These are phyloP conservation scores for Balanococcus diminutus DNA, from an alignment of 2,888 invertebrate species.

Conservation along the genomic window DNA sequence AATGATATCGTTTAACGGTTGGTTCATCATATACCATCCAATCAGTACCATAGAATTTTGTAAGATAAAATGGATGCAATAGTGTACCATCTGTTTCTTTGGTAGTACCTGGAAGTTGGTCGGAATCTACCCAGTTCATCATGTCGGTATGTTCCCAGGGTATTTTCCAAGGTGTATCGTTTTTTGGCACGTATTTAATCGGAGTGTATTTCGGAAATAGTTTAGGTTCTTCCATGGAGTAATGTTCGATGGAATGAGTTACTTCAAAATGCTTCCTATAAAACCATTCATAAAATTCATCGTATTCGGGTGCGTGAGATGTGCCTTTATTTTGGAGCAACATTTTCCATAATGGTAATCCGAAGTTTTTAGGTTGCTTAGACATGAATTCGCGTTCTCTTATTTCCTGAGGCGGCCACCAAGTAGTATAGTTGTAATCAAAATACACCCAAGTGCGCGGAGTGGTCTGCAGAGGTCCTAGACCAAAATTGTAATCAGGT, in stretches of 20 bases:
- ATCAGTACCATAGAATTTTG: not conserved
- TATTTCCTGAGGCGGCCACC: not conserved
- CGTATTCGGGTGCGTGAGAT: not conserved
- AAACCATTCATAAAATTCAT: slow-evolving; percentile 2
- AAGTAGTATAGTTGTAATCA: not conserved
- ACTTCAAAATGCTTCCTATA: not conserved
- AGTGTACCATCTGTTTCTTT: not conserved
- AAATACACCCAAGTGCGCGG: not conserved
- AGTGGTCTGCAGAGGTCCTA: not conserved
- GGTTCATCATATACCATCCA: not conserved
- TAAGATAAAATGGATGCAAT: not conserved
- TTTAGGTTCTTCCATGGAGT: not conserved
- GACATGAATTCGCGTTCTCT: not conserved
- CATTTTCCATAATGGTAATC: not conserved
- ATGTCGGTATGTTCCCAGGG: not conserved
- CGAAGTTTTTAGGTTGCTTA: not conserved
- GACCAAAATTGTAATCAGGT: not conserved
- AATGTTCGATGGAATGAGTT: not conserved
- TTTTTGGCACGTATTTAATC: not conserved
- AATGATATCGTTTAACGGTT: not conserved
- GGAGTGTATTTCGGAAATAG: not conserved
- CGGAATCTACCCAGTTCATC: not conserved
- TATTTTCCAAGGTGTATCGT: slow-evolving; percentile 5
- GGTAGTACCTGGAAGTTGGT: not conserved
- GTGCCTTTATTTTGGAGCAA: not conserved